Evolutionary conservation across 2,888 invertebrate species (phyloP).

Genomic region (Ophioninae sp.): DNA sequence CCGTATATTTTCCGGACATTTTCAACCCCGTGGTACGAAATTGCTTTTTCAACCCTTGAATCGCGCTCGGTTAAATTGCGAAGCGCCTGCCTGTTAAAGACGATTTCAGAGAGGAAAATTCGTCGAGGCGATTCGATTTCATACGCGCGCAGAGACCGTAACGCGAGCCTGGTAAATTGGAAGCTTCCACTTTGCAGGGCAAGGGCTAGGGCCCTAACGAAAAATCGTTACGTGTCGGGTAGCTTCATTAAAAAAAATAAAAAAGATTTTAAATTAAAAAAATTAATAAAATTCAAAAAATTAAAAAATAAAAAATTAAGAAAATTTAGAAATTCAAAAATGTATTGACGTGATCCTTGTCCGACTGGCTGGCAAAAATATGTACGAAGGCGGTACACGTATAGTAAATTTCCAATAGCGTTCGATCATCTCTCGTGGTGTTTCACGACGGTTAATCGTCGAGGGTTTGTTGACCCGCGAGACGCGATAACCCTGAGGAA

Average conservation of each 20-base stretch:
- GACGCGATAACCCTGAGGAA: conserved; percentile 80
- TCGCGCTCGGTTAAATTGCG: conserved; percentile 19
- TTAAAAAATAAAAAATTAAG: neutral
- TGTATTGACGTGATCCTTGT: neutral
- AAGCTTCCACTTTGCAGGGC: conserved; percentile 60
- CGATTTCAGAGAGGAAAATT: conserved; percentile 24
- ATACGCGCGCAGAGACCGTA: conserved; percentile 19
- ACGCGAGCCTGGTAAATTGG: conserved; percentile 60
- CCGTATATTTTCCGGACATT: neutral
- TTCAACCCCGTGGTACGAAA: conserved; percentile 6
- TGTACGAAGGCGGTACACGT: neutral
- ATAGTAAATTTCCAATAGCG: conserved; percentile 37
- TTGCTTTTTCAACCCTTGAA: conserved; percentile 25
- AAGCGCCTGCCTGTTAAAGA: neutral
- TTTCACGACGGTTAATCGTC: conserved; percentile 46
- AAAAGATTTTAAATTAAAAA: no score
- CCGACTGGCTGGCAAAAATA: neutral
- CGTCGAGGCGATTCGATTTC: conserved; percentile 18
- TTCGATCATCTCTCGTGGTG: conserved; percentile 12
- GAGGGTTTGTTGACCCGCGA: conserved; percentile 79
- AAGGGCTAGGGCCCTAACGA: conserved; percentile 56
- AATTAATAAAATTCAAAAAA: no score
- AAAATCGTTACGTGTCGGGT: neutral
- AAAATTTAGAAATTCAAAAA: no score
- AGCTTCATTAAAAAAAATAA: neutral